Evolutionary conservation across 2,797 vertebrate genomes (phyloP), one percentile per base, ranked within the genome.

Genomic region (Onychomys leucogaster): DNA sequence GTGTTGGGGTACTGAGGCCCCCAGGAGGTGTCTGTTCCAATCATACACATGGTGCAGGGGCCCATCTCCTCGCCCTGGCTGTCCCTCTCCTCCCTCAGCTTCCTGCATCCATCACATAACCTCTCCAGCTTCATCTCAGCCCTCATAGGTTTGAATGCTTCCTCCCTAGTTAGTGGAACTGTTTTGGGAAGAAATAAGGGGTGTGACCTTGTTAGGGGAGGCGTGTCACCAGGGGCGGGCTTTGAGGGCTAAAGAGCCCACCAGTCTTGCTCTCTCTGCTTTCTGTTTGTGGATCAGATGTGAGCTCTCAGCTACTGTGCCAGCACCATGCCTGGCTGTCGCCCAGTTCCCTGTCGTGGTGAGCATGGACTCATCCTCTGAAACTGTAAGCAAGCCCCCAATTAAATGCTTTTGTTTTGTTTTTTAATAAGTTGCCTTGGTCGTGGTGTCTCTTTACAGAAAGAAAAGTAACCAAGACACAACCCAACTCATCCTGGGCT

Each of bases 11-110:
- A 1, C 2, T 4, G 19, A n/a, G 14, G 52, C 14, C 17, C 49
- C 23, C 49, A 8, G 83, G 19, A 43, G 8, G 55, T 32, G 63
- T 71, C 11, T 5, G 34, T 43, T 71, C 59, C 61, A 8, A 11
- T 49, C 41, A 43, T 27, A 23, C 76, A 34, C 43, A 21, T 27
- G 46, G 8, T 32, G 13, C 63, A 37, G 55, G 6, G 21, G 23
- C 4, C 6, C 67, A 69, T 69, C 65, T n/a, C 6, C 65, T 34
- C 2, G 0, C 13, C 29, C 55, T 0, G 0, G 10, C 16, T 34
- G 16, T 76, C 25, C 21, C 41, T 46, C 25, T 76, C 41, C 14
- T 5, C 27, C 43, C 3, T 3, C 25, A 49, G 41, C 75, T 77
- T 49, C 10, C 13, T 3, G 49, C 0, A 63, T 0, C 0, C 21